Base-by-base conservation (phyloP, 2,113 vertebrate species). In the chimpanzee (Pan troglodytes) region DNA sequence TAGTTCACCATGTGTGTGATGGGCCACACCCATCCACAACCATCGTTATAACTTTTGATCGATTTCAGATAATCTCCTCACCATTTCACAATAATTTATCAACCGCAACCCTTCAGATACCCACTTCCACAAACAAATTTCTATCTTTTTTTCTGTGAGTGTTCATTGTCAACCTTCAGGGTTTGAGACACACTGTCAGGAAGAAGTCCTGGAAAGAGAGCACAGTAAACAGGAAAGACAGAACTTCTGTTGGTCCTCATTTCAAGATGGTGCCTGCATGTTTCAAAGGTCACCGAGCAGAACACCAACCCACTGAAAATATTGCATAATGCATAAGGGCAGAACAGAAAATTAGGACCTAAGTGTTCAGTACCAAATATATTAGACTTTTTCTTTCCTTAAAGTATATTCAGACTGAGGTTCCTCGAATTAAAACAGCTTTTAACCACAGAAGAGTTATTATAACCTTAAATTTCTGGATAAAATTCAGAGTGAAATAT, bases 401-500 rank as follows among this genome's bases (percentile, higher is more conserved):
- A 88, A 93, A 92, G 40, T 48, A 48, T 68, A 35, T 3, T 8
- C 30, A 87, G 20, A 43, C 32, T 81, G 38, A 93, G 23, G 5
- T 52, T 83, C 20, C 64, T 78, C 87, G n/a, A 84, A 95, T 73
- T 89, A 78, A 95, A 97, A 90, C 13, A 85, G 45, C 1, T 82
- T 79, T 80, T 73, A 96, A 75, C 25, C 85, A 88, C 73, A 95
- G 52, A 92, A 90, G 87, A 95, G 84, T 88, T 97, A 92, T 93
- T 81, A 57, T 80, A 93, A 57, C 32, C 50, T 92, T 95, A 92
- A 96, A 93, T 72, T 96, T 95, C 86, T 93, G 68, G 80, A 86
- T 92, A 85, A 90, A 95, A 93, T 72, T 81, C 90, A 88, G 76
- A 95, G 61, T 22, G 87, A 97, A 97, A 95, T 97, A 96, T 96